Percentiles rank a stretch among this genome's conserved stretches.
phyloP scores from a whole-genome alignment of 2,113 vertebrate genomes.

The Heterotilapia buettikoferi region DNA sequence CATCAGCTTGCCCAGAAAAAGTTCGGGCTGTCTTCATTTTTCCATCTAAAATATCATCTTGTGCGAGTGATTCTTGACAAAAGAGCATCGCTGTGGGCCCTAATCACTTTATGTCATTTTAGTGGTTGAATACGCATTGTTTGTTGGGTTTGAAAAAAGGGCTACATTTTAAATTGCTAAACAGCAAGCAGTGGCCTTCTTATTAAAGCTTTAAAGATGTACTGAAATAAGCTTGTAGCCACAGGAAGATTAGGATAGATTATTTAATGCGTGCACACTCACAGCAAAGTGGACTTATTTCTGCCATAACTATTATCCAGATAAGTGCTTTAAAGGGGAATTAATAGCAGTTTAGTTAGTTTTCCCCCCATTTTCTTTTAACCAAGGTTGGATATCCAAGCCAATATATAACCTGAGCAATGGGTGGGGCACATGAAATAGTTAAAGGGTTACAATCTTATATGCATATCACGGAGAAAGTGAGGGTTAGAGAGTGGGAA shows the following conservation, averaged over 20 bases:
- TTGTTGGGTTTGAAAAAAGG: background rate
- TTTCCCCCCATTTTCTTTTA: background rate
- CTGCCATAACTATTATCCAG: background rate
- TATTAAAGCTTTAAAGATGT: background rate
- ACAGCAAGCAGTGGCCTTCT: background rate
- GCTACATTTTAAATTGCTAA: background rate
- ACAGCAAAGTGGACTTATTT: background rate
- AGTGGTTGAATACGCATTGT: background rate
- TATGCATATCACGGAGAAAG: constrained; percentile 62
- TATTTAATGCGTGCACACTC: background rate
- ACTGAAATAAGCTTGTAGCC: background rate
- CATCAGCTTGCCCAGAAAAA: background rate
- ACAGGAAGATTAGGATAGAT: background rate
- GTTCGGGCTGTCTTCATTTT: background rate
- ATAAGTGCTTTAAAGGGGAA: background rate
- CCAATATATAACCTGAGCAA: background rate
- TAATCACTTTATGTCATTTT: background rate
- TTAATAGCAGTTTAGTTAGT: background rate
- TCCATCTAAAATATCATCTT: background rate
- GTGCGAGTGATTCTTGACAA: background rate
- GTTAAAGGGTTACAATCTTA: constrained; percentile 49
- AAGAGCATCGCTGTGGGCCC: background rate
- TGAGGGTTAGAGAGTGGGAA: constrained; percentile 59
- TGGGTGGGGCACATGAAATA: constrained; percentile 12
- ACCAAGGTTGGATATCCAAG: background rate